Conservation (phyloP, 2,888 invertebrate genomes). For the Polymixis lichenea region DNA sequence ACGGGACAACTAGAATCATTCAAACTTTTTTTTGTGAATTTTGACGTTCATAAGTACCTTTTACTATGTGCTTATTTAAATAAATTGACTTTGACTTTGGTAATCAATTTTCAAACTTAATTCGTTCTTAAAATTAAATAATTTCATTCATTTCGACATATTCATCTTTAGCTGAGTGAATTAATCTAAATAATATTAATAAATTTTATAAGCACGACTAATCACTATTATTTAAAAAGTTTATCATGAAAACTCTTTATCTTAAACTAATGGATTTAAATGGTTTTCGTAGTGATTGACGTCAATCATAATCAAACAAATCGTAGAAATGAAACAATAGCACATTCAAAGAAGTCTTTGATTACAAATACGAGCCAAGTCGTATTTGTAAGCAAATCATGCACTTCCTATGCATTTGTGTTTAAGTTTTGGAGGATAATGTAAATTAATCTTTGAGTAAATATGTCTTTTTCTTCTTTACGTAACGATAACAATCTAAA, state of each 20-base stretch:
- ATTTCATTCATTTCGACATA: neutral
- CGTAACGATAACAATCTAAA: neutral
- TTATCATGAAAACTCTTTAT: constrained; percentile 28
- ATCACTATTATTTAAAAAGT: neutral
- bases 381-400: neutral
- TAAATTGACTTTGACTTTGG: too few species aligned
- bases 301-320: constrained; percentile 14
- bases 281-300: constrained; percentile 12
- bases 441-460: neutral
- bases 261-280: constrained; percentile 21
- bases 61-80: too few species aligned
- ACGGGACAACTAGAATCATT: too few species aligned
- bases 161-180: neutral
- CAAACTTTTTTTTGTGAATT: too few species aligned
- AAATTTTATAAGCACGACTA: neutral
- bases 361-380: neutral
- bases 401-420: neutral
- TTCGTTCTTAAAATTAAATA: neutral
- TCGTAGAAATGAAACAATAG: constrained; percentile 8
- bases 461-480: neutral
- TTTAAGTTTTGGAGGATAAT: neutral
- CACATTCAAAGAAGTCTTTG: neutral
- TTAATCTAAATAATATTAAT: neutral
- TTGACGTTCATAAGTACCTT: too few species aligned
- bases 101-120: neutral